These are phyloP conservation scores for Momotus momota DNA, from an alignment of 2,797 vertebrate genomes.

Conservation along the genomic window DNA sequence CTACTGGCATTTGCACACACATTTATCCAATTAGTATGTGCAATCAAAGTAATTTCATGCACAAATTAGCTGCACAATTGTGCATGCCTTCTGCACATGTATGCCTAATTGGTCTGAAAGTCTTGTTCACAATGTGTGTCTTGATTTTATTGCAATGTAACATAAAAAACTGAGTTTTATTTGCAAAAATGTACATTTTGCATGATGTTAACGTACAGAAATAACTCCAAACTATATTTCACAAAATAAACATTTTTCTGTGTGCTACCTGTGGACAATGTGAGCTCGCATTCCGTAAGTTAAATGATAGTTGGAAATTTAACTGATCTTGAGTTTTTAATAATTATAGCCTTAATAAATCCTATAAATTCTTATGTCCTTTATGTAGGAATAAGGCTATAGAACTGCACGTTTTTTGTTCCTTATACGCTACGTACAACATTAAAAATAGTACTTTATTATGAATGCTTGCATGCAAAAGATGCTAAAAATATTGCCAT, in stretches of 20 bases:
- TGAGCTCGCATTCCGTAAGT: not conserved
- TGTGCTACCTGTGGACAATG: not conserved
- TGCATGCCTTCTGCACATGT: constrained; percentile 54
- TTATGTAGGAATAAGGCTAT: not conserved
- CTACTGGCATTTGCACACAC: constrained; percentile 70
- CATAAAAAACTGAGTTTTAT: not conserved
- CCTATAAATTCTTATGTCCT: not conserved
- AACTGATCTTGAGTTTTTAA: not conserved
- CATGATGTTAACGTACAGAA: not conserved
- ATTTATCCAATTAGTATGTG: constrained; percentile 70
- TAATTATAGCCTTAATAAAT: not conserved
- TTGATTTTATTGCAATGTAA: constrained; percentile 22
- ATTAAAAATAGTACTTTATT: not conserved
- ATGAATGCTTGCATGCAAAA: not conserved
- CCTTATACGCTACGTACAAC: not conserved
- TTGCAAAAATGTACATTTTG: constrained; percentile 2
- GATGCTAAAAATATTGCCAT: not conserved
- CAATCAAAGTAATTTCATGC: constrained; percentile 70
- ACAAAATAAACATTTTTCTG: not conserved
- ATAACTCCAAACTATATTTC: not conserved
- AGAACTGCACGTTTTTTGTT: not conserved
- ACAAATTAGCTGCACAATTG: constrained; percentile 72
- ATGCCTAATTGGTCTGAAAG: constrained; percentile 55
- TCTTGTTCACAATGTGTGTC: constrained; percentile 34
- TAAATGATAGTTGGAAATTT: not conserved